These are phyloP conservation scores for Phenganax marumi DNA, from an alignment of 92 coral and sea anemone genomes.

Conservation along the genomic window DNA sequence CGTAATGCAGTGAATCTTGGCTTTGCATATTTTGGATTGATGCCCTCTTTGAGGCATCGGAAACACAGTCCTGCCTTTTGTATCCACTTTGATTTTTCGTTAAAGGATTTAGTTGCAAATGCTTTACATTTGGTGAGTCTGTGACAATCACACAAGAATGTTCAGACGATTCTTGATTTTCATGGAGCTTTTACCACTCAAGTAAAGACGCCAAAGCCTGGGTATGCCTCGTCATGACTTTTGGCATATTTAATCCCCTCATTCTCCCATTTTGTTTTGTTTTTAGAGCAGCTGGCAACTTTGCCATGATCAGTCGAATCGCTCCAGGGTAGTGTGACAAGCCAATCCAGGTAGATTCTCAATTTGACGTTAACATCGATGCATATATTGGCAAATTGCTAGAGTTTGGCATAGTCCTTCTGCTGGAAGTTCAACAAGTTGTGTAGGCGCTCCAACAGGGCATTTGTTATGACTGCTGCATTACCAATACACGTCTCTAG, in stretches of 20 bases:
- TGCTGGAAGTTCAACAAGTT: slow-evolving; percentile 45
- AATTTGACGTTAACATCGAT: slow-evolving; percentile 48
- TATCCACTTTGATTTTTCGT: slow-evolving; percentile 57
- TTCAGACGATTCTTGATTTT: slow-evolving; percentile 49
- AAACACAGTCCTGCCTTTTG: slow-evolving; percentile 50
- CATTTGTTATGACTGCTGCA: slow-evolving; percentile 60
- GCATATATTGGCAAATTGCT: slow-evolving; percentile 51
- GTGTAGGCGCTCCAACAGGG: slow-evolving; percentile 57
- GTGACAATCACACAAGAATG: slow-evolving; percentile 49
- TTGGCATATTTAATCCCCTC: slow-evolving; percentile 41
- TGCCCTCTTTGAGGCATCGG: slow-evolving; percentile 32
- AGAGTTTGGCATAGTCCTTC: slow-evolving; percentile 34
- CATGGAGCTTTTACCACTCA: slow-evolving; percentile 35
- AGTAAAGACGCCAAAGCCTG: slow-evolving; percentile 39
- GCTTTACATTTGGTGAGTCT: slow-evolving; percentile 54
- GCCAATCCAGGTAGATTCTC: slow-evolving; percentile 52
- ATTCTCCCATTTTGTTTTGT: slow-evolving; percentile 6
- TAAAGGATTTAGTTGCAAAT: slow-evolving; percentile 44
- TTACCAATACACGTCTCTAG: slow-evolving; percentile 65
- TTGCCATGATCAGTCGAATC: slow-evolving; percentile 39
- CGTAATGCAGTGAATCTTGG: neutral
- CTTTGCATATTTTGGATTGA: neutral
- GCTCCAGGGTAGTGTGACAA: slow-evolving; percentile 52
- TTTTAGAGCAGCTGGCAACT: slow-evolving; percentile 34
- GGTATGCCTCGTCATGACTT: slow-evolving; percentile 40